Evolutionary conservation across 2,113 vertebrate genomes (phyloP), one percentile per base, ranked within the genome.

Genomic region (Rhynchopsitta pachyrhyncha): DNA sequence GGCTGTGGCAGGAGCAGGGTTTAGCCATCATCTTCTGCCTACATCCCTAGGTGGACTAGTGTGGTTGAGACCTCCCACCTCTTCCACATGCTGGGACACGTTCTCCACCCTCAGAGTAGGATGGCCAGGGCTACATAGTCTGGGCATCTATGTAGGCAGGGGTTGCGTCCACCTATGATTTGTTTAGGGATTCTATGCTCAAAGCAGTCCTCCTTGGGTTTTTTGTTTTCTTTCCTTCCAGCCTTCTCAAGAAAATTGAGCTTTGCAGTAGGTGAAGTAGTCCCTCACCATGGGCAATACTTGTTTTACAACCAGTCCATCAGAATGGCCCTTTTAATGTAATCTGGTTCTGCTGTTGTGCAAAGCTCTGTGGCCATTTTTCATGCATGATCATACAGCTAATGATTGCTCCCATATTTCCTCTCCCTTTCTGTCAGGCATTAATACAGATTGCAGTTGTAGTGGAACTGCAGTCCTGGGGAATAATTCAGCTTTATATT

Each of bases 31-130:
- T 27, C 41, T 94, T 73, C 52, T 71, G 7, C 27, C 67, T 62
- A 3, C 17, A 5, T 15, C 15, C 2, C 12, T 2, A 1, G 8
- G 14, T 31, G 6, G 7, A 41, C 19, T 62, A 57, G 39, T 0
- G 0, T 1, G 2, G 8, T 49, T 91, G 49, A 78, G 53, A 76
- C 0, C 7, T 81, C n/a, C 13, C 25, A 39, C 10, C 6, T 17
- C 4, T 12, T 53, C 31, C 79, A 67, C 46, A 39, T 1, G 1
- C 17, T 41, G 17, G 5, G 18, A 53, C 31, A 70, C 3, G 7
- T 83, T 70, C 24, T 29, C 29, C 31, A 31, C n/a, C 10, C 35
- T 74, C 44, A 86, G 63, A 71, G 47, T 29, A 44, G 39, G 33
- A 24, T 52, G 63, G 33, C 10, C 2, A 0, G 3, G 9, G 10